Evolutionary conservation across 1,140 invertebrate species (phyloP).

Genomic region (Teleopsis dalmanni): DNA sequence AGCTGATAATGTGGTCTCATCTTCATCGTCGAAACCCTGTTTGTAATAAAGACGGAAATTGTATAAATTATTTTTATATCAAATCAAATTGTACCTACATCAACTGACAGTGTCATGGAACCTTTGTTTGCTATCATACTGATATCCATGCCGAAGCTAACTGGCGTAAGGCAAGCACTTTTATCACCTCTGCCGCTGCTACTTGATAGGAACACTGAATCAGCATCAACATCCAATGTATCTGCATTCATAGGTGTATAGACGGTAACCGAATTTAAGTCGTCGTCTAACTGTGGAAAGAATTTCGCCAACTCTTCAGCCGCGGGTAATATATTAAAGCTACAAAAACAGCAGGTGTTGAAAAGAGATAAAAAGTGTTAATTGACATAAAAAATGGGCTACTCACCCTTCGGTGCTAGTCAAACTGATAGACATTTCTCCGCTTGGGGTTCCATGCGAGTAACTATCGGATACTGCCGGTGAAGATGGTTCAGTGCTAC

Average conservation of each 20-base stretch:
- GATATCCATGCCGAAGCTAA: slow-evolving; percentile 29
- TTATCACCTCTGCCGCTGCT: slow-evolving; percentile 15
- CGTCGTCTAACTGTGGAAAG: slow-evolving; percentile 52
- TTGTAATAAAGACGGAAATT: neutral
- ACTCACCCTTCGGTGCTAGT: slow-evolving; percentile 56
- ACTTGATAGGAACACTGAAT: slow-evolving; percentile 1
- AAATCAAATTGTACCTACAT: slow-evolving; percentile 21
- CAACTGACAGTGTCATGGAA: slow-evolving; percentile 32
- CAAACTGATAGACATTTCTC: slow-evolving; percentile 55
- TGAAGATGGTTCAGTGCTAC: slow-evolving; percentile 59
- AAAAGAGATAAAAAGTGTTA: neutral
- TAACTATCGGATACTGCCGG: slow-evolving; percentile 52
- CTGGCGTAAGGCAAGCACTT: slow-evolving; percentile 30
- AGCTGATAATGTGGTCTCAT: slow-evolving; percentile 49
- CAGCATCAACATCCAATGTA: slow-evolving; percentile 29
- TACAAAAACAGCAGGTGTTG: slow-evolving; percentile 12
- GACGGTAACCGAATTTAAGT: slow-evolving; percentile 52
- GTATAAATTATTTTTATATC: neutral
- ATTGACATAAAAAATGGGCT: slow-evolving; percentile 14
- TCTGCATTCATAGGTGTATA: slow-evolving; percentile 53
- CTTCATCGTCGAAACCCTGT: slow-evolving; percentile 42
- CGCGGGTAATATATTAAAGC: slow-evolving; percentile 12
- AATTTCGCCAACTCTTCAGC: slow-evolving; percentile 42
- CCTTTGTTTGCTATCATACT: slow-evolving; percentile 40
- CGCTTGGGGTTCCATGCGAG: slow-evolving; percentile 52